phyloP scores from a whole-genome alignment of 2,888 invertebrate species.

The Chrysolina haemoptera region DNA sequence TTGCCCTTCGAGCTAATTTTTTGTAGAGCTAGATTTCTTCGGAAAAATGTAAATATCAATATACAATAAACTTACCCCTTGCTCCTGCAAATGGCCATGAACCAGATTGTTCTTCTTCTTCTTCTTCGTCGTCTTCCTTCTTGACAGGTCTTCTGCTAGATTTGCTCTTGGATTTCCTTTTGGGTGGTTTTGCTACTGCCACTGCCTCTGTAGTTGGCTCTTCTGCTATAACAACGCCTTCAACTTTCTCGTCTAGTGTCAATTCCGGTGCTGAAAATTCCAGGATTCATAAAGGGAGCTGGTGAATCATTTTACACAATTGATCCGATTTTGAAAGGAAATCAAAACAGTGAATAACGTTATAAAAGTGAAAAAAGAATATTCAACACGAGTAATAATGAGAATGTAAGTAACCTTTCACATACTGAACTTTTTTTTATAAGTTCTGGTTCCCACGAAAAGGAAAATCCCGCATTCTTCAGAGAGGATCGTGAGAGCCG shows the following conservation, averaged over 20 bases:
- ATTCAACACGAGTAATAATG: too few species aligned
- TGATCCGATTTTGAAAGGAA: not conserved
- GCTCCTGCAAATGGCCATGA: constrained; percentile 58
- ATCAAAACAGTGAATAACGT: too few species aligned
- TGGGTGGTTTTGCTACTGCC: constrained; percentile 38
- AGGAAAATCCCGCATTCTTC: too few species aligned
- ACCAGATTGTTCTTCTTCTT: constrained; percentile 68
- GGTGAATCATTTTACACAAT: not conserved
- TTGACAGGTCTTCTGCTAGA: constrained; percentile 47
- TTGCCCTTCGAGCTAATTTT: too few species aligned
- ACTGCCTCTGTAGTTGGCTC: constrained; percentile 42
- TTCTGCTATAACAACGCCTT: constrained; percentile 31
- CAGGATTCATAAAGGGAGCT: not conserved
- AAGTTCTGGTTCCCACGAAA: too few species aligned
- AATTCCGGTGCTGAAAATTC: constrained; percentile 8
- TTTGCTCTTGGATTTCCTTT: constrained; percentile 49
- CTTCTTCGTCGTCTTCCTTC: constrained; percentile 70
- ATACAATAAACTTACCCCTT: constrained; percentile 57
- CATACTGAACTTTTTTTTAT: too few species aligned
- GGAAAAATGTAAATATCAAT: too few species aligned
- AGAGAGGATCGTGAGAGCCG: too few species aligned
- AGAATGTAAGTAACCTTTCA: too few species aligned
- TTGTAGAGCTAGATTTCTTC: too few species aligned
- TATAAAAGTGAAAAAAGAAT: too few species aligned
- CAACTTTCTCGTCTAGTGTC: constrained; percentile 30